These are phyloP conservation scores for Scylla paramamosain DNA, from an alignment of 1,140 invertebrate genomes.

Conservation along the genomic window DNA sequence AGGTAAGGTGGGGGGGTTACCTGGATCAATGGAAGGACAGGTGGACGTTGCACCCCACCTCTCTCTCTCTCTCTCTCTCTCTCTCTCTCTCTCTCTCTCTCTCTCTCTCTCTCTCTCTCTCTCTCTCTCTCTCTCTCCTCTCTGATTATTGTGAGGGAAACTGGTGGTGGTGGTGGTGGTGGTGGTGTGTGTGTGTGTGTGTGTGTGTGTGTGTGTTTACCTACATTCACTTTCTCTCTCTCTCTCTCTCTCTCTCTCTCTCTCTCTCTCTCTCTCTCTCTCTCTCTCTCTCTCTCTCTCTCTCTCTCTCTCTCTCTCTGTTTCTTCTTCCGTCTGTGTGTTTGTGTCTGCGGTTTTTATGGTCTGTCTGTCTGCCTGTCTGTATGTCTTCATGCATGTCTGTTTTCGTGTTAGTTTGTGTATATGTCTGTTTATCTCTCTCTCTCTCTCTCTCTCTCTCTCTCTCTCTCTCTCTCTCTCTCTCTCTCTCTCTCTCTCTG, in stretches of 20 bases:
- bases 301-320: not conserved
- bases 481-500: not conserved
- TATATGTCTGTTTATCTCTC: too few species aligned
- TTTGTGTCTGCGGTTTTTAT: not conserved
- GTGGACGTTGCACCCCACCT: not conserved
- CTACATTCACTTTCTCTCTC: too few species aligned
- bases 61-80: not conserved
- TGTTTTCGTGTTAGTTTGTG: too few species aligned
- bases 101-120: not conserved
- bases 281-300: too few species aligned
- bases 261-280: too few species aligned
- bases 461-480: not conserved
- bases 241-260: too few species aligned
- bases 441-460: too few species aligned
- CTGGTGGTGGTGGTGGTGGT: too few species aligned
- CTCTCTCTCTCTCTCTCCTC: not conserved
- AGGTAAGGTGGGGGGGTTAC: not conserved
- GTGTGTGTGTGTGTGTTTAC: too few species aligned
- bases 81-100: not conserved
- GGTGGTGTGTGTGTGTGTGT: too few species aligned
- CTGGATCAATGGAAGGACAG: constrained; percentile 19
- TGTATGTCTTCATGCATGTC: too few species aligned
- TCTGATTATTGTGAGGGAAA: not conserved
- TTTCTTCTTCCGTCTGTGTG: not conserved
- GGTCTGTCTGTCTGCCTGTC: too few species aligned